Evolutionary conservation across 1,140 invertebrate genomes (phyloP).

Genomic region (Euura saliciscinereae): DNA sequence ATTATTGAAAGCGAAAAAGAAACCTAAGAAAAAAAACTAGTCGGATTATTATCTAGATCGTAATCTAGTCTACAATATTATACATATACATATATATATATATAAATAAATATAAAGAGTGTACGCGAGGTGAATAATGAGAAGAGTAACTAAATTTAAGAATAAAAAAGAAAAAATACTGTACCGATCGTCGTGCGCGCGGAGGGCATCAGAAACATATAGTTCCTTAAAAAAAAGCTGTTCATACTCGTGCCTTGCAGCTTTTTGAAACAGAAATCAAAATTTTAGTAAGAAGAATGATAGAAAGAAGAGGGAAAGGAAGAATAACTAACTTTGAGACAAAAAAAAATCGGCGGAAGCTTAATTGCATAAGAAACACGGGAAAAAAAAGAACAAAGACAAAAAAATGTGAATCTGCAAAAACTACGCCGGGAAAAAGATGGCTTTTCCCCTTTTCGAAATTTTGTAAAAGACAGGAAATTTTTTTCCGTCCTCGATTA

Average conservation of each 20-base stretch:
- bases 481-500: not conserved
- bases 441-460: not conserved
- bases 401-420: not conserved
- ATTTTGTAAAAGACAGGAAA: not conserved
- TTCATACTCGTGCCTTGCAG: conserved; percentile 6
- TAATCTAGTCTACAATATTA: not conserved
- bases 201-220: conserved; percentile 4
- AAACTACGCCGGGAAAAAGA: not conserved
- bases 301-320: not conserved
- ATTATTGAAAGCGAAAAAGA: no score
- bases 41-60: conserved; percentile 1
- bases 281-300: not conserved
- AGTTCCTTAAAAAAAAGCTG: conserved; percentile 7
- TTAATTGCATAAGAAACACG: no score
- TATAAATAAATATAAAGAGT: not conserved
- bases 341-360: no score
- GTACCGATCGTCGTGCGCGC: not conserved
- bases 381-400: no score
- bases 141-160: not conserved
- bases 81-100: not conserved
- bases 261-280: conserved; percentile 2
- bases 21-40: not conserved
- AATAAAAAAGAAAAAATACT: not conserved
- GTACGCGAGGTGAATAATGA: not conserved
- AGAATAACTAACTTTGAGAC: not conserved